Base-by-base conservation (phyloP, 2,888 invertebrate genomes). In the Mechanitis mazaeus region DNA sequence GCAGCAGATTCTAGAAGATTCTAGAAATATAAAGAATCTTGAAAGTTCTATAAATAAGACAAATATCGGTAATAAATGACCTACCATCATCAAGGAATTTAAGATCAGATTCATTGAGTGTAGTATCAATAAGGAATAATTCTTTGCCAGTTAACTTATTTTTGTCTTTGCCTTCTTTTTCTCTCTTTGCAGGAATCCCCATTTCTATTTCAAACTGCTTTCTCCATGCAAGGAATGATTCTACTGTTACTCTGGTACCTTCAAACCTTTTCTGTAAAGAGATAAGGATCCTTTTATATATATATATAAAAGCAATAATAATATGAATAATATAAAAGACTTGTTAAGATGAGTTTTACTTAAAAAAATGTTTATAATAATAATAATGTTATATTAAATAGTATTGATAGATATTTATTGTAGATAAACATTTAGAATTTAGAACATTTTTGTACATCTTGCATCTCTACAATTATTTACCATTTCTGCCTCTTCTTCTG, bases 161-260 rank as follows among this genome's bases (percentile, higher is more conserved):
- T 46, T 92, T 93, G 65, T 94, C 94, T 66, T 93, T 93, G 38
- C 93, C 92, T 56, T 93, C 92, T 64, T 93, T 92, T 76, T 95
- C 95, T 61, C 93, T 91, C 76, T 93, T 94, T 4, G 94, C 94
- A 0, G 93, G 91, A 55, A 95, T 93, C 53, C 95, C 95, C 87
- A 95, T 94, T 80, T 98, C 98, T 45, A 93, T 93, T 81, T 99
- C 98, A 91, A 99, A 99, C 67, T 94, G 93, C 63, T 94, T 92
- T 78, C 98, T 97, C 99, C 99, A 99, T 33, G 93, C 94, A 75
- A 98, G 85, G 84, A 99, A 99, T 6, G 97, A 94, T 85, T 99
- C 99, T 1, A 98, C 97, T 2, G 97, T 96, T 0, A 99, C 99
- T 73, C 95, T 91, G 0, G 98, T 98, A 12, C 98, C 99, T 88